These are phyloP conservation scores for Brachionus asplanchnoidis DNA, from an alignment of 1,140 invertebrate species.

Conservation along the genomic window DNA sequence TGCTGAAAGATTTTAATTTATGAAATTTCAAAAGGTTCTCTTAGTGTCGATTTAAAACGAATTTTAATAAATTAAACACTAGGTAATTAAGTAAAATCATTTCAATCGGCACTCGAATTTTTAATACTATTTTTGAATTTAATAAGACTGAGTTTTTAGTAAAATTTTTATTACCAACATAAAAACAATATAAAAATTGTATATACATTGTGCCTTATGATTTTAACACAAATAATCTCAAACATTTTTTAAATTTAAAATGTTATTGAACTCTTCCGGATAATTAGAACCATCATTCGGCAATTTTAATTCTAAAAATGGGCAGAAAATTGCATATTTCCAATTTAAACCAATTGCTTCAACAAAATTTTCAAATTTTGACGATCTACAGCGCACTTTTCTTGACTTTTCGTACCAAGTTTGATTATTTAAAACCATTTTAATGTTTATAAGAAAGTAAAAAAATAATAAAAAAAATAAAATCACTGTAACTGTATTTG, in stretches of 20 bases:
- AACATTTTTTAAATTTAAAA: not conserved
- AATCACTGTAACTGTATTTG: conserved; percentile 8
- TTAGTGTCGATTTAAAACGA: not conserved
- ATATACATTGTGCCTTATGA: too few relatives aligned
- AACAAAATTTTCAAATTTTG: not conserved
- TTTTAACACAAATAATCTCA: not conserved
- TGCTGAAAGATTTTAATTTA: not conserved
- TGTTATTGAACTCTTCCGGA: not conserved
- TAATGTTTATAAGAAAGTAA: conserved; percentile 25
- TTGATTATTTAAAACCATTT: conserved; percentile 14
- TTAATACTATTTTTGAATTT: not conserved
- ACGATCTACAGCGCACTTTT: not conserved
- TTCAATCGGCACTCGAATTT: too few relatives aligned
- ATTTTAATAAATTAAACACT: too few relatives aligned
- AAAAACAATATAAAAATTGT: not conserved
- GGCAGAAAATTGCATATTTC: not conserved
- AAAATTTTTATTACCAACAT: not conserved
- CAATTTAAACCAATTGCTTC: conserved; percentile 8
- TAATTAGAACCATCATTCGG: not conserved
- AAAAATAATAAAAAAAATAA: conserved; percentile 32
- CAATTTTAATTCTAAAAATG: not conserved
- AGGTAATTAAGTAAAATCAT: too few relatives aligned
- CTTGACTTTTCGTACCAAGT: conserved; percentile 25
- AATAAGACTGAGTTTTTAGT: not conserved
- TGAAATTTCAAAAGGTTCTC: not conserved